Conservation (phyloP, 2,797 vertebrate species). For the Aulostomus chinensis region DNA sequence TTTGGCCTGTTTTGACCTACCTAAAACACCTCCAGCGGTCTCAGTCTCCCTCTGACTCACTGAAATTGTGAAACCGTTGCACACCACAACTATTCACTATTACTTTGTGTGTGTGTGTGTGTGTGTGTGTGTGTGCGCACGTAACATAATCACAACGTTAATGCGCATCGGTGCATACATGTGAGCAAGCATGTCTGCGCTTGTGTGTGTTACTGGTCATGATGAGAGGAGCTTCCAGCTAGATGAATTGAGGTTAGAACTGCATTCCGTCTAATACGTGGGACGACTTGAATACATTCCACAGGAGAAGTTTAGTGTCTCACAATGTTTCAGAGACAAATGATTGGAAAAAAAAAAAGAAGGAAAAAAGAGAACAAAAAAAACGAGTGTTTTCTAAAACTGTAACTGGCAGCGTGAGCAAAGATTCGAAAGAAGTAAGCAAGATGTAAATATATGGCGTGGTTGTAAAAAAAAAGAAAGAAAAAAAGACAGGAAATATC, state of each 20-base stretch:
- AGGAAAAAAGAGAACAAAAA: neutral
- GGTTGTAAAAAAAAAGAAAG: too few relatives aligned
- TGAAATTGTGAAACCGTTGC: constrained; percentile 62
- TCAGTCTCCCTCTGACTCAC: constrained; percentile 68
- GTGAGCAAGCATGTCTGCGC: constrained; percentile 24
- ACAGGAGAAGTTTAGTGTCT: constrained; percentile 21
- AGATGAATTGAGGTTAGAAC: constrained; percentile 12
- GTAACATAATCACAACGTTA: constrained; percentile 32
- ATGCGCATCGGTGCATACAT: constrained; percentile 30
- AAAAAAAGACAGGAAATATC: too few relatives aligned
- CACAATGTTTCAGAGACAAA: constrained; percentile 9
- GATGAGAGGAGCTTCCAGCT: constrained; percentile 17
- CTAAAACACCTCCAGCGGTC: constrained; percentile 68
- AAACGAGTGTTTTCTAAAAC: constrained; percentile 6
- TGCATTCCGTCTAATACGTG: constrained; percentile 18
- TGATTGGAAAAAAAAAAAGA: too few relatives aligned
- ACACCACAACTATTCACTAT: constrained; percentile 19
- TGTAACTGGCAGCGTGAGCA: constrained; percentile 6
- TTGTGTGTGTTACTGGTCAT: constrained; percentile 11
- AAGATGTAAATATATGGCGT: neutral
- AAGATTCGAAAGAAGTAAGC: constrained; percentile 2
- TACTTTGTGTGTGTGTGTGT: neutral
- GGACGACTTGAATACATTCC: constrained; percentile 26
- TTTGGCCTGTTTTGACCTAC: constrained; percentile 64
- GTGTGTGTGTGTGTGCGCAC: neutral